A percentile compares a stretch with the other conserved stretches of the same genome.
Evolutionary conservation across 2,888 invertebrate species (phyloP).

Genomic region (Encarsia formosa): DNA sequence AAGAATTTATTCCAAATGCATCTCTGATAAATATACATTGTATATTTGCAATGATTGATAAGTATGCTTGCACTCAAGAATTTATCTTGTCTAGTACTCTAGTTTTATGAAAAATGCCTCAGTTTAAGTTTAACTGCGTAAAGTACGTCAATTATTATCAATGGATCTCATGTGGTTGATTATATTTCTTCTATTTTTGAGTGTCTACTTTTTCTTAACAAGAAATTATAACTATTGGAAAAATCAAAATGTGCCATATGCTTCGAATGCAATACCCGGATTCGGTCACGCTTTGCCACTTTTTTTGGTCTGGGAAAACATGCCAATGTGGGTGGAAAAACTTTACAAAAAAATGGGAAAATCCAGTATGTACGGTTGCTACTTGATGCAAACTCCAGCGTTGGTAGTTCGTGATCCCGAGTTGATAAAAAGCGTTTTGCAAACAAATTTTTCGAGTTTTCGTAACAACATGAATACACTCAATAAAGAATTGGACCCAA

Average conservation of each 20-base stretch:
- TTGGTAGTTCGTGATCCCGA: slow-evolving; percentile 35
- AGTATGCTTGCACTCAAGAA: too few species aligned
- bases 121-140: too few species aligned
- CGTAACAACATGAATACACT: slow-evolving; percentile 29
- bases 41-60: too few species aligned
- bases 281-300: slow-evolving; percentile 32
- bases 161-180: too few species aligned
- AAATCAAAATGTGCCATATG: slow-evolving; percentile 19
- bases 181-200: too few species aligned
- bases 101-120: too few species aligned
- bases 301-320: slow-evolving; percentile 2
- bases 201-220: slow-evolving; percentile 13
- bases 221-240: slow-evolving; percentile 24
- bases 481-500: slow-evolving; percentile 29
- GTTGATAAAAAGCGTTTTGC: slow-evolving; percentile 31
- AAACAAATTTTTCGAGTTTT: slow-evolving; percentile 32
- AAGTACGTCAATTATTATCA: too few species aligned
- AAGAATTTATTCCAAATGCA: too few species aligned
- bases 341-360: slow-evolving; percentile 27
- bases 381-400: slow-evolving; percentile 27
- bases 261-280: slow-evolving; percentile 25
- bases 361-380: slow-evolving; percentile 37
- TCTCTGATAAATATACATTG: too few species aligned
- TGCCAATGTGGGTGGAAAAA: slow-evolving; percentile 15
- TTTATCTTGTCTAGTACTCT: too few species aligned